These are phyloP conservation scores for Phyllotreta cruciferae DNA, from an alignment of 2,888 invertebrate genomes.

Conservation along the genomic window DNA sequence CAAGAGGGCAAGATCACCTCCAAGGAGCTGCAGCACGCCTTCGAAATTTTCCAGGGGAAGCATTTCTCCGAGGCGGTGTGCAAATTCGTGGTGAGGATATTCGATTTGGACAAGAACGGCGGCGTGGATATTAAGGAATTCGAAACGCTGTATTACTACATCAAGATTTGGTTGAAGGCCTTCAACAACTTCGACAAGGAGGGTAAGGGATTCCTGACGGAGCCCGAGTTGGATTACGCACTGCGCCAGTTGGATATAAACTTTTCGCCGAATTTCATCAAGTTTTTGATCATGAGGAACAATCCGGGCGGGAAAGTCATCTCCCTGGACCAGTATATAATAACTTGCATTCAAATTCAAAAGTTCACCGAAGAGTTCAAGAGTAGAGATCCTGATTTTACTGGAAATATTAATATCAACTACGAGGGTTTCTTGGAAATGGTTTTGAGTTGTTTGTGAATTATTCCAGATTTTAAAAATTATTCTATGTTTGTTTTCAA, in stretches of 20 bases:
- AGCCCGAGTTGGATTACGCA: slow-evolving; percentile 51
- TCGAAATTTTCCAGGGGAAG: slow-evolving; percentile 54
- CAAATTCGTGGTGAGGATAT: slow-evolving; percentile 55
- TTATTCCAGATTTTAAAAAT: background rate
- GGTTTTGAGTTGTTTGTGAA: slow-evolving; percentile 50
- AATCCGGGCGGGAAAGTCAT: slow-evolving; percentile 51
- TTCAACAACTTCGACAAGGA: slow-evolving; percentile 53
- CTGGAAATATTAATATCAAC: slow-evolving; percentile 53
- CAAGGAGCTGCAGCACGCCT: slow-evolving; percentile 54
- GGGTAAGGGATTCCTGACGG: slow-evolving; percentile 51
- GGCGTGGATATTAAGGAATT: slow-evolving; percentile 55
- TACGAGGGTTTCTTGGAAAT: slow-evolving; percentile 57
- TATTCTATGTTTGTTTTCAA: background rate
- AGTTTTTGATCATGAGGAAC: slow-evolving; percentile 51
- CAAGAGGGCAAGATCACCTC: slow-evolving; percentile 51
- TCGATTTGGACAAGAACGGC: slow-evolving; percentile 55
- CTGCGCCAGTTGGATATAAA: slow-evolving; percentile 53
- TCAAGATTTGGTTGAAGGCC: slow-evolving; percentile 55
- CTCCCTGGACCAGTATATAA: slow-evolving; percentile 55
- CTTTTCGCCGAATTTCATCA: slow-evolving; percentile 52
- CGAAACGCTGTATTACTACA: slow-evolving; percentile 54
- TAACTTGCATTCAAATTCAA: slow-evolving; percentile 59
- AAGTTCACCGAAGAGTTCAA: slow-evolving; percentile 57
- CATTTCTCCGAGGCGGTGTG: slow-evolving; percentile 54
- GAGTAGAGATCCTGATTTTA: slow-evolving; percentile 51